Evolutionary conservation across 2,797 vertebrate species (phyloP).

Genomic region (Paedocypris micromegethes): DNA sequence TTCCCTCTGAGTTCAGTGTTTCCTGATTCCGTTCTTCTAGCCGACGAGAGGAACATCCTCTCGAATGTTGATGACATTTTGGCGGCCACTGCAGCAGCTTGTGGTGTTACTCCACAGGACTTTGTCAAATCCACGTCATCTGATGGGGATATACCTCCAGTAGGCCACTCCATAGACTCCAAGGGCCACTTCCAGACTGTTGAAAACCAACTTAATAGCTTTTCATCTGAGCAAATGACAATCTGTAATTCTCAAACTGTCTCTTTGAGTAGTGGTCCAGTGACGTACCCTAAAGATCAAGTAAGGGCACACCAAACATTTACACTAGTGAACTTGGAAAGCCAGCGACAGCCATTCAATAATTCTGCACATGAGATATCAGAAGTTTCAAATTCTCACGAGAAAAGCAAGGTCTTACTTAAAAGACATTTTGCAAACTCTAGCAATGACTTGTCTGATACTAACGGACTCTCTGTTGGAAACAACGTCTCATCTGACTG

Average conservation of each 20-base stretch:
- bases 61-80: constrained; percentile 97
- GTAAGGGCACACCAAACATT: constrained; percentile 66
- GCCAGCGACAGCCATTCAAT: constrained; percentile 59
- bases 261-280: constrained; percentile 80
- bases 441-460: constrained; percentile 69
- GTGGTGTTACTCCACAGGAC: constrained; percentile 89
- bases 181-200: constrained; percentile 83
- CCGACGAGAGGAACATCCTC: constrained; percentile 91
- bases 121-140: constrained; percentile 85
- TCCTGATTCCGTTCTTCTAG: constrained; percentile 88
- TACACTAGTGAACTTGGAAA: constrained; percentile 63
- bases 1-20: constrained; percentile 94
- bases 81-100: constrained; percentile 91
- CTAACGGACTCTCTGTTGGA: constrained; percentile 69
- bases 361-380: constrained; percentile 64
- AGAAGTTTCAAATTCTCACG: constrained; percentile 58
- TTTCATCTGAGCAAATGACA: constrained; percentile 73
- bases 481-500: constrained; percentile 73
- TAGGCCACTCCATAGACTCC: constrained; percentile 72
- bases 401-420: constrained; percentile 59
- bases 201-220: constrained; percentile 79
- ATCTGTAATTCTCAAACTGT: constrained; percentile 75
- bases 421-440: constrained; percentile 65
- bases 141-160: constrained; percentile 73
- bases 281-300: constrained; percentile 70